Base-by-base conservation (phyloP, 2,113 vertebrate species). In the Jaculus jaculus region DNA sequence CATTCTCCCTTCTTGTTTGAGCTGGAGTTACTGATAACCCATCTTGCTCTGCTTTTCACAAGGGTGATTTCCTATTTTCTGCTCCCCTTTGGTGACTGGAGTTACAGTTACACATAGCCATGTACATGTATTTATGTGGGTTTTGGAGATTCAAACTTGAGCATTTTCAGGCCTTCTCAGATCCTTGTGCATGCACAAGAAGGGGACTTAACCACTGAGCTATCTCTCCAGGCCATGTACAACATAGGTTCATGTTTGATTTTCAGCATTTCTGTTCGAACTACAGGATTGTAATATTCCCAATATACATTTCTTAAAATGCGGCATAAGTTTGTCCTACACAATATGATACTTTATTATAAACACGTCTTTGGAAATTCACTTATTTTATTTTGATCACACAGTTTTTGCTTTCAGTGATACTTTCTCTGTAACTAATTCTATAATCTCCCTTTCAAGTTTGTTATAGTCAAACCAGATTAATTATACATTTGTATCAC, bases 401-500 rank as follows among this genome's bases (percentile, higher is more conserved):
- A 72, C n/a, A 37, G 3, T 26, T 42, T 73, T 63, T 93, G 34
- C 39, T 66, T 47, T 88, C 28, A 79, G 66, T 92, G 68, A 61
- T 6, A 87, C 28, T 87, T 75, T 95, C 87, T 92, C 95, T 42
- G 63, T 96, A 77, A 96, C 93, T 96, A 97, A 96, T 97, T 96
- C 72, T 37, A 93, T 93, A 96, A 79, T 92, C 93, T 96, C 34
- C n/a, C 84, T 94, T 96, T 91, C 58, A 94, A 97, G 89, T 96
- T 85, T 86, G 84, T 77, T 85, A 94, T 26, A 84, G 91, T 96
- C 86, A 95, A 91, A 84, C 47, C 30, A 94, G 51, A 94, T 92
- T 96, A 97, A 97, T 97, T 96, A 94, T 92, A 47, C 85, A 96
- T 97, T 97, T 97, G 89, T 96, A 96, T 97, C 96, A 93, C 95